phyloP scores from a whole-genome alignment of 2,797 vertebrate genomes.

The Lepus oiostolus region DNA sequence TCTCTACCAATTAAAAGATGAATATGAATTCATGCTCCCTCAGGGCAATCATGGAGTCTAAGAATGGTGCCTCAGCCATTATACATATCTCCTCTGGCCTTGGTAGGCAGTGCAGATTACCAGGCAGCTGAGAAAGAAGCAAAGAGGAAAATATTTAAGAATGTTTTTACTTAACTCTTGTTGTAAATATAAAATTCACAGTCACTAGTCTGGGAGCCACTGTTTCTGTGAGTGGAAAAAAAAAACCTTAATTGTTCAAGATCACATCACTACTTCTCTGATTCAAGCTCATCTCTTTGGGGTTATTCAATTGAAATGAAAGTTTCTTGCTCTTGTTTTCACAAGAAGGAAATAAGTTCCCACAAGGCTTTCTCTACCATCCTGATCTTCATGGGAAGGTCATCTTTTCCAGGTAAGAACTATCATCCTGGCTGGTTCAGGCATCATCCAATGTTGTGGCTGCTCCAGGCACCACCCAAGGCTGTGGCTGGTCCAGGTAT shows the following conservation, averaged over 20 bases:
- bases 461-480: neutral
- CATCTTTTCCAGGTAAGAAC: neutral
- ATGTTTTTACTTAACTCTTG: constrained; percentile 40
- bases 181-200: constrained; percentile 42
- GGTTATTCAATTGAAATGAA: neutral
- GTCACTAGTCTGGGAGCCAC: constrained; percentile 7
- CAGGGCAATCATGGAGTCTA: neutral
- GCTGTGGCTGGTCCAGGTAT: too few species aligned
- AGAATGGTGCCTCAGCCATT: constrained; percentile 57
- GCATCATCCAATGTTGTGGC: too few species aligned
- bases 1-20: constrained; percentile 61
- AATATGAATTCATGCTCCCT: constrained; percentile 17
- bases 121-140: constrained; percentile 35
- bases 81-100: constrained; percentile 55
- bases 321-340: neutral
- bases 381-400: neutral
- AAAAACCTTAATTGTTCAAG: neutral
- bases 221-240: neutral
- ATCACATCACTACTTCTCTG: neutral
- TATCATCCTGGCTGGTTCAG: neutral
- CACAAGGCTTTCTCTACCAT: neutral
- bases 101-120: constrained; percentile 19
- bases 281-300: neutral
- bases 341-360: neutral
- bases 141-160: neutral